A percentile compares a stretch with the other conserved stretches of the same genome.
phyloP scores from a whole-genome alignment of 2,113 vertebrate genomes.

The Proterorhinus semilunaris region DNA sequence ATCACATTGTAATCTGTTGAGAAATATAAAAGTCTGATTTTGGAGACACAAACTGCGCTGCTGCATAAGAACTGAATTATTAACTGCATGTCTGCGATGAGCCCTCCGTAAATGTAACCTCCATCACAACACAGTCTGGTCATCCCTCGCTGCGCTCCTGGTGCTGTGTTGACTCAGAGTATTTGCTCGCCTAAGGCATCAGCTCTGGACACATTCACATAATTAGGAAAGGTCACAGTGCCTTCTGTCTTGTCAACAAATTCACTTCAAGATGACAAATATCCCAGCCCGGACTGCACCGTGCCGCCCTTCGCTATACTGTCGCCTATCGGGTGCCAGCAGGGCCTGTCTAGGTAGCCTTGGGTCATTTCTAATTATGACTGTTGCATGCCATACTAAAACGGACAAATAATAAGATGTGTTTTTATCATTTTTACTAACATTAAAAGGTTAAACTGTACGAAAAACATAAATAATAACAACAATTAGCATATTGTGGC shows the following conservation, averaged over 20 bases:
- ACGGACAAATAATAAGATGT: slow-evolving; percentile 56
- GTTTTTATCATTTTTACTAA: slow-evolving; percentile 19
- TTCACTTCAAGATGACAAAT: slow-evolving; percentile 75
- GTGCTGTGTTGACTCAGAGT: slow-evolving; percentile 77
- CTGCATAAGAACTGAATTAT: slow-evolving; percentile 55
- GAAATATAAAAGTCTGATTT: slow-evolving; percentile 14
- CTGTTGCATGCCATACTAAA: slow-evolving; percentile 48
- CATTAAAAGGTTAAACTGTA: slow-evolving; percentile 41
- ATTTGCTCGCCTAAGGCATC: slow-evolving; percentile 76
- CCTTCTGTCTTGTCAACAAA: slow-evolving; percentile 76
- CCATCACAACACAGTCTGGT: slow-evolving; percentile 43
- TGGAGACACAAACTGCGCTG: slow-evolving; percentile 29
- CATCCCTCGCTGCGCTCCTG: slow-evolving; percentile 42
- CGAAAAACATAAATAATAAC: slow-evolving; percentile 16
- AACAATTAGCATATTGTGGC: neutral
- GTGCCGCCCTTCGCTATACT: slow-evolving; percentile 59
- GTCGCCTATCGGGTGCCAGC: slow-evolving; percentile 69
- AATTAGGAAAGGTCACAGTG: slow-evolving; percentile 79
- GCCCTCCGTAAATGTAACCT: slow-evolving; percentile 39
- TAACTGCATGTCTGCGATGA: slow-evolving; percentile 42
- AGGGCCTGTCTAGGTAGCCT: slow-evolving; percentile 59
- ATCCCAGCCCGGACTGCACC: slow-evolving; percentile 49
- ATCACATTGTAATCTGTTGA: slow-evolving; percentile 41
- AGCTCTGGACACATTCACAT: slow-evolving; percentile 73
- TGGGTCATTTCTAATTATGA: slow-evolving; percentile 69